Conservation (phyloP, 2,797 vertebrate genomes). For the Peromyscus nudipes region DNA sequence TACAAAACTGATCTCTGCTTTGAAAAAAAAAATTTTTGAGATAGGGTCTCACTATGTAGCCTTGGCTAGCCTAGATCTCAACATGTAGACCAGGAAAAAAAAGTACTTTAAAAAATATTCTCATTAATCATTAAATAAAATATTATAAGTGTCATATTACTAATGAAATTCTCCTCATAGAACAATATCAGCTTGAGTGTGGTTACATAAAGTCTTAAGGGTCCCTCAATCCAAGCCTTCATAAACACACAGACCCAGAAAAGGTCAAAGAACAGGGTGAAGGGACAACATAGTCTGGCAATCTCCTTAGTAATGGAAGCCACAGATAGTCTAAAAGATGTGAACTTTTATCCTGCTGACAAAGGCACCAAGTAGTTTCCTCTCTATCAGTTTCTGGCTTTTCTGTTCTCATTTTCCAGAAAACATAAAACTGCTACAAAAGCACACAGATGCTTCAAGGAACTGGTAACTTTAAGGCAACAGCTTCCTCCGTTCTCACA, state of each 20-base stretch:
- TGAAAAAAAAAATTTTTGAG: slow-evolving; percentile 12
- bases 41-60: not conserved
- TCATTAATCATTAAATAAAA: slow-evolving; percentile 31
- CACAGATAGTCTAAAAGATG: slow-evolving; percentile 41
- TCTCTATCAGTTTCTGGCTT: slow-evolving; percentile 41
- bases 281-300: not conserved
- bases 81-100: not conserved
- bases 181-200: not conserved
- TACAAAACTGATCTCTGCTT: slow-evolving; percentile 30
- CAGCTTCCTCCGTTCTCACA: not conserved
- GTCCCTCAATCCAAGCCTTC: not conserved
- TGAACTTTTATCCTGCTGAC: slow-evolving; percentile 25
- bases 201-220: slow-evolving; percentile 28
- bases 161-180: slow-evolving; percentile 29
- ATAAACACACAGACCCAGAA: slow-evolving; percentile 47
- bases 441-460: not conserved
- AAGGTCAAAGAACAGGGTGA: not conserved
- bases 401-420: slow-evolving; percentile 41
- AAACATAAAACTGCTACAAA: slow-evolving; percentile 52
- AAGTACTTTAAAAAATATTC: slow-evolving; percentile 1
- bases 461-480: not conserved
- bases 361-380: slow-evolving; percentile 26
- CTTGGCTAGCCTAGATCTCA: not conserved
- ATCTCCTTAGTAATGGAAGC: slow-evolving; percentile 14
- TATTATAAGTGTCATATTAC: slow-evolving; percentile 53